Evolutionary conservation across 2,797 vertebrate genomes (phyloP), one percentile per base, ranked within the genome.

Genomic region (Rhadinocentrus ornatus): DNA sequence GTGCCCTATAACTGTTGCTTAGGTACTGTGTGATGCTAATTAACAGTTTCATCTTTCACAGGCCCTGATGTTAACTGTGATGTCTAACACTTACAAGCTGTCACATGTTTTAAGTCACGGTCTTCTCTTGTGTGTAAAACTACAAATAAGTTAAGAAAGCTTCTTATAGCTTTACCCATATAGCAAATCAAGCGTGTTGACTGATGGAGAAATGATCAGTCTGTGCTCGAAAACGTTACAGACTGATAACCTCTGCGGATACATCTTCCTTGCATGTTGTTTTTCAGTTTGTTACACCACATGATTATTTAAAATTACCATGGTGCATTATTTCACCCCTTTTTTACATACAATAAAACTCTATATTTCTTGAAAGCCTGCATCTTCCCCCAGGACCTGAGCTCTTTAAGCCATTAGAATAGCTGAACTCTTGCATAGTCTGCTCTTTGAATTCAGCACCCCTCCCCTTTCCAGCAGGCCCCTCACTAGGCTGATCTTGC

Each of bases 401-500:
- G 85, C 87, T 90, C 81, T 88, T 87, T 86, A 69, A 79, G 83
- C 56, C 85, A 93, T 93, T 92, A 93, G 88, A 81, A 57, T 76
- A 82, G 86, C 81, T 83, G 84, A 89, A 91, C 89, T 89, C 85
- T 89, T 52, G 15, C 81, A 41, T 78, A 84, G 85, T 77, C 73
- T 81, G 67, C 85, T 85, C 89, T 90, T 91, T 88, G 86, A 92
- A 91, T 92, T 90, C 88, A 91, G 84, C 84, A 86, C 81, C 87
- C 89, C 83, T 80, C 88, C 88, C 77, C 41, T 84, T 52, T 58
- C 54, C 3, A 20, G 58, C 72, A 50, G 70, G 76, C 79, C 80
- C 73, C 85, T 83, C 84, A 60, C 79, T 62, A 71, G 73, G 82
- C 84, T 71, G 80, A 87, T 89, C 84, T 81, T 41, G 84, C 70